Evolutionary conservation across 2,888 invertebrate species (phyloP).

Genomic region (Dryobota labecula): DNA sequence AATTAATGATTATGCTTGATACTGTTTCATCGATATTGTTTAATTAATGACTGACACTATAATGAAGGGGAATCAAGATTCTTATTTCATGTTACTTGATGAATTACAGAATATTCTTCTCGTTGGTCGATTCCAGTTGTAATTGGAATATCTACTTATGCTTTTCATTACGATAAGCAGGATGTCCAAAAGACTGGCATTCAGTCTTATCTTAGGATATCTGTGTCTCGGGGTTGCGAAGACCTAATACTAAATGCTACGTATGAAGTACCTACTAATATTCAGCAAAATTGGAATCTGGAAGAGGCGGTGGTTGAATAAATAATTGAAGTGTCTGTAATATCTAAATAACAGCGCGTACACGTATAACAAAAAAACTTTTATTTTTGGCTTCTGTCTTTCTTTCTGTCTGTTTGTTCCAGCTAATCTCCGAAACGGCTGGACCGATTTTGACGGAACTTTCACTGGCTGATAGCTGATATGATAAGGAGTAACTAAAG

Average conservation of each 20-base stretch:
- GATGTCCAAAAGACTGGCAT: background rate
- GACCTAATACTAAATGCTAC: background rate
- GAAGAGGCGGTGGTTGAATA: too few relatives aligned
- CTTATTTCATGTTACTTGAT: constrained; percentile 9
- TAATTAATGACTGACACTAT: constrained; percentile 52
- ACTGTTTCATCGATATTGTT: constrained; percentile 27
- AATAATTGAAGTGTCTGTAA: too few relatives aligned
- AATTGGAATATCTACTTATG: background rate
- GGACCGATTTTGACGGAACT: too few relatives aligned
- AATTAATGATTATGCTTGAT: constrained; percentile 55
- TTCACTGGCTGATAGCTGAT: too few relatives aligned
- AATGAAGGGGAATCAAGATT: constrained; percentile 7
- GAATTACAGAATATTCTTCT: background rate
- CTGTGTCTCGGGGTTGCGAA: background rate
- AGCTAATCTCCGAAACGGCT: too few relatives aligned
- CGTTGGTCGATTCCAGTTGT: background rate
- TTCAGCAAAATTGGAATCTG: background rate
- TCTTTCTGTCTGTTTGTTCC: too few relatives aligned
- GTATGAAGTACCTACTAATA: background rate
- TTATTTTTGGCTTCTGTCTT: too few relatives aligned
- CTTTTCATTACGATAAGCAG: background rate
- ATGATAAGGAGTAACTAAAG: too few relatives aligned
- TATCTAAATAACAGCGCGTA: too few relatives aligned
- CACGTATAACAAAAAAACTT: too few relatives aligned
- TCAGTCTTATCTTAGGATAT: background rate